Conservation (phyloP, 2,888 invertebrate species). For the Campaea margaritaria region DNA sequence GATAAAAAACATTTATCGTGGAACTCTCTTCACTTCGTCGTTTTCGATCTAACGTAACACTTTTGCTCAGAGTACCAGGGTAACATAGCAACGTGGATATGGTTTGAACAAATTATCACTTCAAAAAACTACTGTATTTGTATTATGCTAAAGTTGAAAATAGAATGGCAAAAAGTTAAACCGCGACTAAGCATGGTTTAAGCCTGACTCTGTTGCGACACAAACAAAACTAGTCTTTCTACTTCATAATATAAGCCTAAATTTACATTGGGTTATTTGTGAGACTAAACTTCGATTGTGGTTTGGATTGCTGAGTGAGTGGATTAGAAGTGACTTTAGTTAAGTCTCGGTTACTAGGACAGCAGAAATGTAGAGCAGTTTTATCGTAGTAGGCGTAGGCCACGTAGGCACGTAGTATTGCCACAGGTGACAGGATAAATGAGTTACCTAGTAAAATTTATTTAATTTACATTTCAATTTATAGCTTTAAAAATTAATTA, state of each 20-base stretch:
- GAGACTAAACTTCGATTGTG: slow-evolving; percentile 3
- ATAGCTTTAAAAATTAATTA: too few species aligned
- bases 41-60: slow-evolving; percentile 40
- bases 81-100: slow-evolving; percentile 27
- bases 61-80: slow-evolving; percentile 38
- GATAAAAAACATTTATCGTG: too few species aligned
- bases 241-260: slow-evolving; percentile 15
- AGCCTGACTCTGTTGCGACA: slow-evolving; percentile 17
- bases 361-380: slow-evolving; percentile 32
- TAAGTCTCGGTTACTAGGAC: slow-evolving; percentile 47
- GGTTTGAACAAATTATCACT: neutral
- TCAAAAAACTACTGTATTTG: slow-evolving; percentile 9
- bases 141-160: neutral
- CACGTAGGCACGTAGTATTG: slow-evolving; percentile 8
- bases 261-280: slow-evolving; percentile 32
- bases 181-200: neutral
- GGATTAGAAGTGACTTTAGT: slow-evolving; percentile 44
- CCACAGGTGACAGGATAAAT: too few species aligned
- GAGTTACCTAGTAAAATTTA: too few species aligned
- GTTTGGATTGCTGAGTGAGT: slow-evolving; percentile 23
- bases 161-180: slow-evolving; percentile 11
- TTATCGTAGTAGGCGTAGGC: neutral
- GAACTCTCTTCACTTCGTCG: too few species aligned
- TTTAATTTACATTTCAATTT: too few species aligned
- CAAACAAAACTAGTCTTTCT: slow-evolving; percentile 34